Conservation (phyloP, 2,888 invertebrate species). For the Rhimphoctona megacephalus region DNA sequence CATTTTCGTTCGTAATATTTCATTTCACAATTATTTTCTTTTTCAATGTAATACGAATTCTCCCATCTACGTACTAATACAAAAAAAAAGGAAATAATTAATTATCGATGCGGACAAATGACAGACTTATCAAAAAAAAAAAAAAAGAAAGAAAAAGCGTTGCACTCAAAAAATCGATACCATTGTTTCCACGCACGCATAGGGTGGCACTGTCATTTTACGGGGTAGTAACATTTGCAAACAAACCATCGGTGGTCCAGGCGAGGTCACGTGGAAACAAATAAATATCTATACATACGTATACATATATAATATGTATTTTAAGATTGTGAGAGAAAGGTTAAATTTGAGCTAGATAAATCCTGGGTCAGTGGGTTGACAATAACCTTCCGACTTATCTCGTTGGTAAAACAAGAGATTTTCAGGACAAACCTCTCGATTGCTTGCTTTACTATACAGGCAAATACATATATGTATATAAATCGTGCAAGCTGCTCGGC, state of each 20-base stretch:
- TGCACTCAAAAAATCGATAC: neutral
- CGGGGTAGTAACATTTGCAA: neutral
- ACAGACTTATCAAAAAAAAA: neutral
- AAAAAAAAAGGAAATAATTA: neutral
- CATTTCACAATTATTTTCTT: neutral
- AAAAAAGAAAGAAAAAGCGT: neutral
- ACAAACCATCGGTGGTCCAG: neutral
- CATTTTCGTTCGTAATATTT: too few relatives aligned
- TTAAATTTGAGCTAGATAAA: neutral
- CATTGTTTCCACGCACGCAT: neutral
- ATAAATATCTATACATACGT: neutral
- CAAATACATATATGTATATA: conserved; percentile 4
- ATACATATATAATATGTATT: neutral
- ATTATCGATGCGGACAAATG: neutral
- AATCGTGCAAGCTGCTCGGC: conserved; percentile 56
- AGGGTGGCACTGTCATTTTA: neutral
- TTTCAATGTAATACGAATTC: neutral
- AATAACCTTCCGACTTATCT: conserved; percentile 49
- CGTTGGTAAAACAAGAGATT: conserved; percentile 66
- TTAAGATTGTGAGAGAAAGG: neutral
- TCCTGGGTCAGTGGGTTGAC: neutral
- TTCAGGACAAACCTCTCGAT: conserved; percentile 41
- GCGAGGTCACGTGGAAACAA: neutral
- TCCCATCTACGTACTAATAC: too few relatives aligned
- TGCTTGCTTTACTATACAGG: conserved; percentile 32